A percentile compares a stretch with the other conserved stretches of the same genome.
These are phyloP conservation scores for Samia ricini DNA, from an alignment of 1,140 invertebrate species.

Conservation along the genomic window DNA sequence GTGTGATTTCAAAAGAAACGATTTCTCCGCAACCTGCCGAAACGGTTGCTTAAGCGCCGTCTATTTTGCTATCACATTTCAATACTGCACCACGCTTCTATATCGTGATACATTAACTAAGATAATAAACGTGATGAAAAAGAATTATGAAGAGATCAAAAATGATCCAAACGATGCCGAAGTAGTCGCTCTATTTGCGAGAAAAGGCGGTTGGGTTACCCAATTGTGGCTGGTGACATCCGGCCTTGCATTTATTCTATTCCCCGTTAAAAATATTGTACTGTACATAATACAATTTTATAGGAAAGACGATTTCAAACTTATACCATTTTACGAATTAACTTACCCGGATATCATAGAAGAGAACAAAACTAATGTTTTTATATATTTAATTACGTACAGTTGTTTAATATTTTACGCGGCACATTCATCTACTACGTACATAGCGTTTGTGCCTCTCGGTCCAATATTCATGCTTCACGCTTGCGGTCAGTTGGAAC, in stretches of 20 bases:
- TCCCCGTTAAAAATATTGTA: background rate
- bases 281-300: background rate
- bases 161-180: too few relatives aligned
- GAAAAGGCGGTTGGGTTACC: background rate
- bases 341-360: constrained; percentile 38
- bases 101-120: constrained; percentile 16
- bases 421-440: constrained; percentile 24
- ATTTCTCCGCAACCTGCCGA: constrained; percentile 38
- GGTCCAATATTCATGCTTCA: constrained; percentile 47
- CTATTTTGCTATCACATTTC: constrained; percentile 30
- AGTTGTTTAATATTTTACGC: constrained; percentile 22
- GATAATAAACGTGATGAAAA: constrained; percentile 36
- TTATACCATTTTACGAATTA: constrained; percentile 35
- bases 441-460: constrained; percentile 33
- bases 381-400: constrained; percentile 19
- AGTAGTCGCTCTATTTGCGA: background rate
- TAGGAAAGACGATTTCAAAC: constrained; percentile 25
- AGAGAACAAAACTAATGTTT: constrained; percentile 27
- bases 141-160: constrained; percentile 28
- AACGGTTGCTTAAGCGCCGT: constrained; percentile 36
- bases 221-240: background rate
- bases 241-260: background rate
- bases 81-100: constrained; percentile 29
- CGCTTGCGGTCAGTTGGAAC: constrained; percentile 43
- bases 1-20: constrained; percentile 34